phyloP scores from a whole-genome alignment of 1,140 invertebrate species.

The Drosophila nebulosa region DNA sequence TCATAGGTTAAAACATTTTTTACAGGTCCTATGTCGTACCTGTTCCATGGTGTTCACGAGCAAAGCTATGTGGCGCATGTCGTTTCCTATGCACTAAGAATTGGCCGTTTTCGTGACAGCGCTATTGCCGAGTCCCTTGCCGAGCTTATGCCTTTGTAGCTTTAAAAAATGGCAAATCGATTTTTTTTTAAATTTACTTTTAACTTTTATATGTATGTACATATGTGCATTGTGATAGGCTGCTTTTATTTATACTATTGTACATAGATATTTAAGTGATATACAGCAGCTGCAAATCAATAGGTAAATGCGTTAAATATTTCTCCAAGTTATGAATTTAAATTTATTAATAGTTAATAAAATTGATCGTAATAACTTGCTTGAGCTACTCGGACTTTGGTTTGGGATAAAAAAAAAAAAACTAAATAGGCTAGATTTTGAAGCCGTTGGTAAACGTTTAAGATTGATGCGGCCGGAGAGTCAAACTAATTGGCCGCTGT shows the following conservation, averaged over 20 bases:
- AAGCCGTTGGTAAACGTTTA: too few species aligned
- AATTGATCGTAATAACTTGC: too few species aligned
- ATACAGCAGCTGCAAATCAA: too few species aligned
- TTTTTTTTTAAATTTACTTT: neutral
- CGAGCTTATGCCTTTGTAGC: constrained; percentile 65
- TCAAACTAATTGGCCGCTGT: too few species aligned
- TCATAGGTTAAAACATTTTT: constrained; percentile 79
- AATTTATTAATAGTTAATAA: too few species aligned
- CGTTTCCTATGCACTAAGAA: constrained; percentile 88
- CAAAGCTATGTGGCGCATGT: constrained; percentile 95
- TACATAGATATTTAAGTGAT: too few species aligned
- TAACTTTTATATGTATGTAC: neutral
- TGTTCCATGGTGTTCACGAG: constrained; percentile 94
- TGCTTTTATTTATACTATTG: neutral
- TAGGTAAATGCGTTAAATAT: too few species aligned
- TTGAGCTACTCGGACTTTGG: too few species aligned
- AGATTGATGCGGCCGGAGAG: too few species aligned
- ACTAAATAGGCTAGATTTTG: too few species aligned
- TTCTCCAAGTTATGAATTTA: too few species aligned
- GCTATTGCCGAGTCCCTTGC: constrained; percentile 73
- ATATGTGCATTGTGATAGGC: neutral
- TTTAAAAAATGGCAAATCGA: neutral
- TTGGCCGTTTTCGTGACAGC: constrained; percentile 82
- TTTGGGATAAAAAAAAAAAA: too few species aligned
- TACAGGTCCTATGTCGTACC: constrained; percentile 91